Percentiles rank a stretch among this genome's conserved stretches.
Conservation (phyloP, 2,113 vertebrate species). For the Actinemys pallida region DNA sequence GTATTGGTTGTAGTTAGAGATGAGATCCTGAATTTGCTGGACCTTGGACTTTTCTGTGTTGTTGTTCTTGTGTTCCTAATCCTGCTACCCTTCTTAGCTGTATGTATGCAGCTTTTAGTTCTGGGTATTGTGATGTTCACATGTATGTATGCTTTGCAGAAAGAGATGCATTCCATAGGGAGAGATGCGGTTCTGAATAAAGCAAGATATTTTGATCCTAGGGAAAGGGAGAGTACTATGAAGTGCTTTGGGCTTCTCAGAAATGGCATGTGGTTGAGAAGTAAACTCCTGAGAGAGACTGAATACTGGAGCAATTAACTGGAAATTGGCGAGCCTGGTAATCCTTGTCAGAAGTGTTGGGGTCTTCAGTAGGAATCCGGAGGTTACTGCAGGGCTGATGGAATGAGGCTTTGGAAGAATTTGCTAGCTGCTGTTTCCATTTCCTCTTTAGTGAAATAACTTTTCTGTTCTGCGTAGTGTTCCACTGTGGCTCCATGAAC, state of each 20-base stretch:
- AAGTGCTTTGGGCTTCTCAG: background rate
- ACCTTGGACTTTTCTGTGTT: rapidly evolving
- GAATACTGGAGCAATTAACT: background rate
- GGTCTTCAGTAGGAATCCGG: constrained; percentile 40
- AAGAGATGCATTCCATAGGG: background rate
- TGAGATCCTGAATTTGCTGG: background rate
- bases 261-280: background rate
- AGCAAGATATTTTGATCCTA: background rate
- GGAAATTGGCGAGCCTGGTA: background rate
- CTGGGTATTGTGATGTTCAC: rapidly evolving
- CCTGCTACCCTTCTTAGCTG: background rate
- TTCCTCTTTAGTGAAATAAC: constrained; percentile 58
- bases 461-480: constrained; percentile 51
- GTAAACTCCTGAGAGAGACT: background rate
- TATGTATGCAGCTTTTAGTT: background rate
- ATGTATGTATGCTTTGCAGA: background rate
- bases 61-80: rapidly evolving
- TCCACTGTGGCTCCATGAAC: constrained; percentile 12
- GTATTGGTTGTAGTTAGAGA: background rate
- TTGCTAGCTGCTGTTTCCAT: constrained; percentile 58
- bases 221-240: background rate
- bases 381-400: background rate
- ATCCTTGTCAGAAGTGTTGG: background rate
- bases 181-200: background rate
- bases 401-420: constrained; percentile 17